These are phyloP conservation scores for Apodemus speciosus DNA, from an alignment of 2,113 vertebrate species.

Conservation along the genomic window DNA sequence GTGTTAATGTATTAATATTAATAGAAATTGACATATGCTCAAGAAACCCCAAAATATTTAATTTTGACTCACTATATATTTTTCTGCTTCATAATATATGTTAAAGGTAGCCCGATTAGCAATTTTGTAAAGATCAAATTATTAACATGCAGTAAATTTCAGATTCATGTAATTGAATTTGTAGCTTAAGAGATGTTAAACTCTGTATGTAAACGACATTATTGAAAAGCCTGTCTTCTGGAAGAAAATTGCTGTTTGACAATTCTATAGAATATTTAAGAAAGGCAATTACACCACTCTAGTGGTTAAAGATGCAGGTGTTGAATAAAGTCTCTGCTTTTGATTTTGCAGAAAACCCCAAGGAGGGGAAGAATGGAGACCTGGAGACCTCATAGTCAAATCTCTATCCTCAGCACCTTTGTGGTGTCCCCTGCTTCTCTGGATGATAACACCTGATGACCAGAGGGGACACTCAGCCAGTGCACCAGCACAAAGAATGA, in stretches of 20 bases:
- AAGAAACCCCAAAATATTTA: conserved; percentile 76
- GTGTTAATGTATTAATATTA: conserved; percentile 63
- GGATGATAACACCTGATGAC: neutral
- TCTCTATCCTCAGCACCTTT: conserved; percentile 66
- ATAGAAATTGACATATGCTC: conserved; percentile 73
- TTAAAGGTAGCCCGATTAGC: conserved; percentile 79
- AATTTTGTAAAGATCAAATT: conserved; percentile 81
- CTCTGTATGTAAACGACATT: conserved; percentile 84
- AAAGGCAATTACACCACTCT: conserved; percentile 87
- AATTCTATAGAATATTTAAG: conserved; percentile 89
- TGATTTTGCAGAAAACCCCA: conserved; percentile 77
- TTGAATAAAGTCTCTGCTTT: conserved; percentile 83
- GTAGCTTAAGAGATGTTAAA: conserved; percentile 84
- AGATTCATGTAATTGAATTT: conserved; percentile 86
- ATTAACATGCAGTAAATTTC: conserved; percentile 83
- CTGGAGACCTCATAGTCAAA: conserved; percentile 38
- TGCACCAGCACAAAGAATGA: neutral
- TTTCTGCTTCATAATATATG: conserved; percentile 69
- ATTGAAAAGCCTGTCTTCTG: conserved; percentile 86
- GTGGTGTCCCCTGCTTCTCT: conserved; percentile 10
- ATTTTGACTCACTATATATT: conserved; percentile 72
- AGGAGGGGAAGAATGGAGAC: conserved; percentile 72
- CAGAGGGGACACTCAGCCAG: neutral
- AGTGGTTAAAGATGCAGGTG: conserved; percentile 86
- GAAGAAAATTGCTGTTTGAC: conserved; percentile 89